phyloP scores from a whole-genome alignment of 2,797 vertebrate genomes.

The Chaetophractus vellerosus region DNA sequence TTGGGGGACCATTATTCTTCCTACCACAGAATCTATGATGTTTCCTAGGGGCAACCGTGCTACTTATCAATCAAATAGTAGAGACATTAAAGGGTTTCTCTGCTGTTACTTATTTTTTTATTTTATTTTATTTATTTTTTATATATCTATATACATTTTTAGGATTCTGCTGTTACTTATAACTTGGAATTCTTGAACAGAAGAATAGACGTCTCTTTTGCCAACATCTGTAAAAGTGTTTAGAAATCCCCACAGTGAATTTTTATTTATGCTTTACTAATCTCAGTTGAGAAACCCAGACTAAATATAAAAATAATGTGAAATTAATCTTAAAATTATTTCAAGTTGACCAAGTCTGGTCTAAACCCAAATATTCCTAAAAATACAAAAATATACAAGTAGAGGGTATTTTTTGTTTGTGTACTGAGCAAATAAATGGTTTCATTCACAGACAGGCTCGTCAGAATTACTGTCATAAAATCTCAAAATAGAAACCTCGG shows the following conservation, averaged over 20 bases:
- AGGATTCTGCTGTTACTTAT: background rate
- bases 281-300: constrained; percentile 3
- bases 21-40: background rate
- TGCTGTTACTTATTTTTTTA: background rate
- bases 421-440: background rate
- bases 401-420: background rate
- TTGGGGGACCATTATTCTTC: background rate
- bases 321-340: constrained; percentile 49
- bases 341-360: background rate
- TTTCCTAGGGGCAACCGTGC: background rate
- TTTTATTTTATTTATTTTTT: no score
- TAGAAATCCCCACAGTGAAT: background rate
- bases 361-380: background rate
- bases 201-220: background rate
- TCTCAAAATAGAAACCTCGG: background rate
- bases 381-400: background rate
- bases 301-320: constrained; percentile 1
- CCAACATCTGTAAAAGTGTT: background rate
- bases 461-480: background rate
- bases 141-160: no score
- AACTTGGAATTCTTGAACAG: constrained; percentile 36
- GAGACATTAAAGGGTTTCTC: constrained; percentile 21
- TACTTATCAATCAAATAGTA: background rate
- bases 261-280: constrained; percentile 50
- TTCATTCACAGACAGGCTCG: background rate